Evolutionary conservation across 2,113 vertebrate genomes (phyloP).

Genomic region (Rhineura floridana): DNA sequence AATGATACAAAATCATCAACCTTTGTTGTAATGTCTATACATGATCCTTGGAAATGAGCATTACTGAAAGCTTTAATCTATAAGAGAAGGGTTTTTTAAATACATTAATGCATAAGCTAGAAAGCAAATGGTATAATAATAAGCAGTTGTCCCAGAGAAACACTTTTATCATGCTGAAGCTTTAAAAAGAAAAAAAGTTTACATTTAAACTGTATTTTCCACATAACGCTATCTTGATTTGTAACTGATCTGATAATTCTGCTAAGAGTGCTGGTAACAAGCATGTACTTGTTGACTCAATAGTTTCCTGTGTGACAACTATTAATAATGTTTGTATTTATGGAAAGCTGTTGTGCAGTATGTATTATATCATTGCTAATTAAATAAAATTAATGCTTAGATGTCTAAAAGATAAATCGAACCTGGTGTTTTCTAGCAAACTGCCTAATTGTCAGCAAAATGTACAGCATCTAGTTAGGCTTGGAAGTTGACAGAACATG

Average conservation of each 20-base stretch:
- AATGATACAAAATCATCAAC: slow-evolving; percentile 75
- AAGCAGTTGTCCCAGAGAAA: background rate
- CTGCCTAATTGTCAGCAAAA: background rate
- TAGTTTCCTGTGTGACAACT: background rate
- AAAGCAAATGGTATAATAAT: slow-evolving; percentile 37
- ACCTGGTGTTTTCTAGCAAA: background rate
- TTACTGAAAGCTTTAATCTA: slow-evolving; percentile 85
- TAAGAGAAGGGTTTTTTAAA: slow-evolving; percentile 64
- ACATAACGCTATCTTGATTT: background rate
- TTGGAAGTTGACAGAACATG: background rate
- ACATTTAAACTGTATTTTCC: background rate
- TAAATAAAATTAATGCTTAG: background rate
- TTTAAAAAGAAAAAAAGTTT: background rate
- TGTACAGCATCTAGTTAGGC: background rate
- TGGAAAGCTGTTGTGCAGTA: background rate
- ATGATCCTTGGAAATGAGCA: slow-evolving; percentile 79
- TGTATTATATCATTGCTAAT: background rate
- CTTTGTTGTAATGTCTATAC: slow-evolving; percentile 78
- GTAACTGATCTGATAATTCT: background rate
- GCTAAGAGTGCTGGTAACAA: background rate
- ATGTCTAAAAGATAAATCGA: too few relatives aligned
- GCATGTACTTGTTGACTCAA: background rate
- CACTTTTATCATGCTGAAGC: background rate
- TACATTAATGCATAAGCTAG: slow-evolving; percentile 5
- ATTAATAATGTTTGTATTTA: background rate